phyloP scores from a whole-genome alignment of 2,888 invertebrate species.

The Pardosa pseudoannulata region DNA sequence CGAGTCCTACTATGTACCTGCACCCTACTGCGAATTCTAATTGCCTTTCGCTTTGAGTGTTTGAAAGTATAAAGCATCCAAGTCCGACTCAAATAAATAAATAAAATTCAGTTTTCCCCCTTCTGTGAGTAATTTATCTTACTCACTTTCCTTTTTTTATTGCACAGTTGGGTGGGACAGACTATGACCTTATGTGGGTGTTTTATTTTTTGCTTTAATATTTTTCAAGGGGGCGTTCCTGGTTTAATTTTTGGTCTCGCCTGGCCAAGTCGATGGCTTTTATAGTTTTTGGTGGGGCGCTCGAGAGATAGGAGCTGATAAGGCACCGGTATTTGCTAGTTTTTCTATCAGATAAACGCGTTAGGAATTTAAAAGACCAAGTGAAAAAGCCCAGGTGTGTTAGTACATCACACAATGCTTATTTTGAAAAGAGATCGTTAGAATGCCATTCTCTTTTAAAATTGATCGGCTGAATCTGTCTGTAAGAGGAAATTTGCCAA shows the following conservation, averaged over 20 bases:
- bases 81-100: constrained; percentile 54
- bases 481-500: no score
- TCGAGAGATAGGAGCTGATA: constrained; percentile 48
- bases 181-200: constrained; percentile 66
- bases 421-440: no score
- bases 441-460: no score
- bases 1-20: constrained; percentile 35
- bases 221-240: constrained; percentile 65
- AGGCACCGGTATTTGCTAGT: constrained; percentile 21
- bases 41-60: constrained; percentile 58
- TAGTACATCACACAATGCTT: no score
- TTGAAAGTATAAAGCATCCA: constrained; percentile 52
- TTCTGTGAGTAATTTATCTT: constrained; percentile 56
- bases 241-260: constrained; percentile 62
- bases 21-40: constrained; percentile 58
- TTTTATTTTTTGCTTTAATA: constrained; percentile 60
- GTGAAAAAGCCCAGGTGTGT: constrained; percentile 42
- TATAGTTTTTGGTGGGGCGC: constrained; percentile 70
- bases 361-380: constrained; percentile 47
- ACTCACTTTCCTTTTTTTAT: constrained; percentile 46
- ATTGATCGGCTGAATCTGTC: no score
- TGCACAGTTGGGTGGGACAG: constrained; percentile 50
- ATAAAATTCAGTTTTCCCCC: constrained; percentile 31
- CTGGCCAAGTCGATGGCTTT: constrained; percentile 45
- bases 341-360: constrained; percentile 58